A percentile compares a stretch with the other conserved stretches of the same genome.
phyloP scores from a whole-genome alignment of 2,797 vertebrate genomes.

The Graptemys geographica region DNA sequence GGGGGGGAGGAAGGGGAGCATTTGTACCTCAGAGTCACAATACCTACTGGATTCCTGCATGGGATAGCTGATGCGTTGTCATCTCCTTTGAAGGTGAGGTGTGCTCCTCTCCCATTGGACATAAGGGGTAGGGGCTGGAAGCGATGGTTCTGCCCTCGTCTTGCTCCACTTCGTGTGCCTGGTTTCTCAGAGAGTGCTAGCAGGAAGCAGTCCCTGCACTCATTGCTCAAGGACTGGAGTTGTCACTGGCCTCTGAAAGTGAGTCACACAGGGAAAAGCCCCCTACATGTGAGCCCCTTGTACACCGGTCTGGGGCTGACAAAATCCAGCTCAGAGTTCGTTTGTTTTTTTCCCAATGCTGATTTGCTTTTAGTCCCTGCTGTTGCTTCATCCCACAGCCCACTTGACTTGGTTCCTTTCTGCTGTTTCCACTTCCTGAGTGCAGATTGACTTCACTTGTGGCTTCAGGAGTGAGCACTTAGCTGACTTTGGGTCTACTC shows the following conservation, averaged over 20 bases:
- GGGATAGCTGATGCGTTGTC: neutral
- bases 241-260: fast-evolving
- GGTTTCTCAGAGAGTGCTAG: neutral
- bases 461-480: neutral
- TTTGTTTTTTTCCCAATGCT: neutral
- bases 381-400: neutral
- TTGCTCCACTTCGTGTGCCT: neutral
- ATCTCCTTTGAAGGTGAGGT: neutral
- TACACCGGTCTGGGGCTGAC: neutral
- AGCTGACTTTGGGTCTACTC: neutral
- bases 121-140: neutral
- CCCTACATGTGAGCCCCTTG: neutral
- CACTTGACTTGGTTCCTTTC: no score
- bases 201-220: neutral
- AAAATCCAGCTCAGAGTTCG: fast-evolving
- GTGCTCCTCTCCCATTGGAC: neutral
- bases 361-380: neutral
- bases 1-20: fast-evolving
- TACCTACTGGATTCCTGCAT: neutral
- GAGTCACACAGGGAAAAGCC: fast-evolving
- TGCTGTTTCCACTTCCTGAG: neutral
- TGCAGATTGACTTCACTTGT: fast-evolving
- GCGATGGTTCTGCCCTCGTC: neutral
- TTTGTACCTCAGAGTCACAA: neutral
- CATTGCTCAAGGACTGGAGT: fast-evolving